phyloP scores from a whole-genome alignment of 2,888 invertebrate species.

The Drosophila anomalipes region DNA sequence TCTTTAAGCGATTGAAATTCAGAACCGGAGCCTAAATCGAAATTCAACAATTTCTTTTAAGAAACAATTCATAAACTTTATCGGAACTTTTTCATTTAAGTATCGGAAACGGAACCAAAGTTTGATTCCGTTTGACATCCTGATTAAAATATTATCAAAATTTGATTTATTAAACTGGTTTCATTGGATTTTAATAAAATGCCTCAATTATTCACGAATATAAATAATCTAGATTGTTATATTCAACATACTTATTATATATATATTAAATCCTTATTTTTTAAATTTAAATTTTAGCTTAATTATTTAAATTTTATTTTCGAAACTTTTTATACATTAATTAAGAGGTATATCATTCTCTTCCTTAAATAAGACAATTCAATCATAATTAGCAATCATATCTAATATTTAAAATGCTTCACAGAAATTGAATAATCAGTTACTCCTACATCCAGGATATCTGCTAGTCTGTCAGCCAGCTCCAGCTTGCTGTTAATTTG shows the following conservation, averaged over 20 bases:
- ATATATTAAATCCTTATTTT: background rate
- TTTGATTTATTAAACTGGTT: background rate
- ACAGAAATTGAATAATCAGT: background rate
- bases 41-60: background rate
- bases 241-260: background rate
- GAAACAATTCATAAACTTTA: background rate
- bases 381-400: background rate
- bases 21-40: background rate
- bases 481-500: constrained; percentile 19
- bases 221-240: background rate
- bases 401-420: no score
- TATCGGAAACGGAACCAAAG: background rate
- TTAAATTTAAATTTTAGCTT: no score
- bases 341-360: background rate
- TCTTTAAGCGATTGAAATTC: background rate
- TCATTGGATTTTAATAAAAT: background rate
- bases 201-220: background rate
- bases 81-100: background rate
- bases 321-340: background rate
- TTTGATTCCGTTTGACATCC: background rate
- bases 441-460: background rate
- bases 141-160: background rate
- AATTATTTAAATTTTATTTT: background rate
- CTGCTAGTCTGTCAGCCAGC: background rate
- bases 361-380: background rate